Evolutionary conservation across 2,797 vertebrate species (phyloP), one percentile per base, ranked within the genome.

Genomic region (Setipinna tenuifilis): DNA sequence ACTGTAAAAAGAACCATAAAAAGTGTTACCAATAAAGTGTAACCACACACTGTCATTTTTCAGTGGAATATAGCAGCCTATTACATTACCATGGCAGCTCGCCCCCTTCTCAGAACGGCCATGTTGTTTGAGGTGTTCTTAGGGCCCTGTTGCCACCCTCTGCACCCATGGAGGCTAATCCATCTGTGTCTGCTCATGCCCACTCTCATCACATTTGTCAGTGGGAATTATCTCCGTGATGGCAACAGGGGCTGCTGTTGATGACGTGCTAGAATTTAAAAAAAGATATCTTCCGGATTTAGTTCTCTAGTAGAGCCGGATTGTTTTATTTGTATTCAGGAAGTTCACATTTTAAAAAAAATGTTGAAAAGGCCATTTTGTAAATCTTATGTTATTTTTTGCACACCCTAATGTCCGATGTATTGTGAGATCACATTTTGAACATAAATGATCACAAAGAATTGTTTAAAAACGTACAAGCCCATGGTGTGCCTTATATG

Each of bases 121-220:
- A 54, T 54, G 14, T 54, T 54, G 50, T 54, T 54, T 54, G 50
- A 54, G 50, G 50, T 54, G 50, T 54, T 54, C 50, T 3, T 54
- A 0, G 50, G 50, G 50, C 50, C 50, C 14, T 54, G 50, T 54
- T 54, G 50, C 50, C 50, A 54, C 35, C 35, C 71, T 78, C 19
- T 44, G 16, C 71, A 19, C 19, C 35, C 71, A 21, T 44, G 6
- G 5, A 19, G 35, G 16, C 17, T 44, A 41, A 41, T 78, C 71
- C 17, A 78, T 21, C 19, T 7, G 17, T 21, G 16, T 10, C 35
- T 44, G 35, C 35, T 35, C 71, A 44, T 44, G 35, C 71, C 35
- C 19, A 41, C 31, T 21, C 71, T 44, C 35, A 78, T 78, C 71
- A 78, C 19, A 19, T 78, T 78, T 78, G 71, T 78, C 71, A 44